Conservation (phyloP, 2,797 vertebrate genomes). For the Chaenodraco wilsoni region DNA sequence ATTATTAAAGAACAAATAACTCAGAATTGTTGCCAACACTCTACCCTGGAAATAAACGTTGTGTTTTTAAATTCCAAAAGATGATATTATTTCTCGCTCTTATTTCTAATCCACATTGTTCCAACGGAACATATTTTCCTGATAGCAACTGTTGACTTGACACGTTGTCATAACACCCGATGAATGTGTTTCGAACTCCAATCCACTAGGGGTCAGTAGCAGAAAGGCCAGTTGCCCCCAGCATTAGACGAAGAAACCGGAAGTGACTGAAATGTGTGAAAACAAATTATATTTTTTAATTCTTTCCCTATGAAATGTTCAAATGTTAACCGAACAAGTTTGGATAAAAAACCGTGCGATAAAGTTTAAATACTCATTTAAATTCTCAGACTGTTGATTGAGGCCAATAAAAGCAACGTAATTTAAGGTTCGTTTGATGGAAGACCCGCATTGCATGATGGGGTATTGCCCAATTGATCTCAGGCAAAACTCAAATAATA, state of each 20-base stretch:
- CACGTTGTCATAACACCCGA: neutral
- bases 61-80: too few relatives aligned
- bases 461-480: neutral
- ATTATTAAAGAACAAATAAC: too few relatives aligned
- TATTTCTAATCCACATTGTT: slow-evolving; percentile 33
- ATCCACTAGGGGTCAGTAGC: neutral
- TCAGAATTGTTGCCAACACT: too few relatives aligned
- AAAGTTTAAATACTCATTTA: too few relatives aligned
- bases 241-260: neutral
- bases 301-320: neutral
- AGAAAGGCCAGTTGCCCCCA: neutral
- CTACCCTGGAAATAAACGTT: too few relatives aligned
- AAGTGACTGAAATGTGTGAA: neutral
- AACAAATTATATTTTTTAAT: neutral
- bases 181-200: neutral
- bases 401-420: neutral
- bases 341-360: neutral
- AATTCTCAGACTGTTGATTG: neutral
- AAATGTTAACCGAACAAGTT: neutral
- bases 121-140: neutral
- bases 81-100: neutral
- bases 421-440: too few relatives aligned
- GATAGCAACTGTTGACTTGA: slow-evolving; percentile 20
- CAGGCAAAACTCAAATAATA: too few relatives aligned
- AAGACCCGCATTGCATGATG: neutral